phyloP scores from a whole-genome alignment of 2,888 invertebrate species.

The Halictus ligatus region DNA sequence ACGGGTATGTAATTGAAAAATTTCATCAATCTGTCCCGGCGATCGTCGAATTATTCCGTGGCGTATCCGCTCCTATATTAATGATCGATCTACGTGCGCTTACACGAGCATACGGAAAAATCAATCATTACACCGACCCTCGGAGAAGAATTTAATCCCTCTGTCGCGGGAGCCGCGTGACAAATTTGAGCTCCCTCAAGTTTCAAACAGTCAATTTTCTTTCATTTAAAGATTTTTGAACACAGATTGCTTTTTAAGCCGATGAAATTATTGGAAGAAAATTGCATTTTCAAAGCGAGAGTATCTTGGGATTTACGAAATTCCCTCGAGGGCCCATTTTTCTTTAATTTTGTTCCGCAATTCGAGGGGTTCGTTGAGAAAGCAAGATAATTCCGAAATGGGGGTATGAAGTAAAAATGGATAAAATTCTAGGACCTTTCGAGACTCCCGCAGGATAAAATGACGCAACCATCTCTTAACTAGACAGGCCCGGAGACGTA shows the following conservation, averaged over 20 bases:
- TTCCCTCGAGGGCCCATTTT: too few species aligned
- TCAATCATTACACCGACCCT: background rate
- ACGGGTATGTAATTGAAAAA: conserved; percentile 64
- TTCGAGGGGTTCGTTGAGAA: too few species aligned
- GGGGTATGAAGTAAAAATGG: background rate
- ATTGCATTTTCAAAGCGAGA: too few species aligned
- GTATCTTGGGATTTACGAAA: too few species aligned
- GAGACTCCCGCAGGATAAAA: too few species aligned
- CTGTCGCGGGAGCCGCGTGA: background rate
- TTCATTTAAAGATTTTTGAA: too few species aligned
- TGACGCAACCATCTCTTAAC: background rate
- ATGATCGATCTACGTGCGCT: conserved; percentile 3
- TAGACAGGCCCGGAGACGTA: background rate
- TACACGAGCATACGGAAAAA: background rate
- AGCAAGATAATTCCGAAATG: too few species aligned
- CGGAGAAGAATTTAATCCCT: background rate
- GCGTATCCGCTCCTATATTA: background rate
- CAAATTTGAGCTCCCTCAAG: too few species aligned
- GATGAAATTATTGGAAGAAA: too few species aligned
- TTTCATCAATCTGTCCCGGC: conserved; percentile 42
- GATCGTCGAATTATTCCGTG: conserved; percentile 55
- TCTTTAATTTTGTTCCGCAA: too few species aligned
- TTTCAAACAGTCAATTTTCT: too few species aligned
- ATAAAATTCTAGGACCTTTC: background rate
- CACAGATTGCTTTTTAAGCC: too few species aligned